phyloP scores from a whole-genome alignment of 2,888 invertebrate genomes.

The Cephus runcator region DNA sequence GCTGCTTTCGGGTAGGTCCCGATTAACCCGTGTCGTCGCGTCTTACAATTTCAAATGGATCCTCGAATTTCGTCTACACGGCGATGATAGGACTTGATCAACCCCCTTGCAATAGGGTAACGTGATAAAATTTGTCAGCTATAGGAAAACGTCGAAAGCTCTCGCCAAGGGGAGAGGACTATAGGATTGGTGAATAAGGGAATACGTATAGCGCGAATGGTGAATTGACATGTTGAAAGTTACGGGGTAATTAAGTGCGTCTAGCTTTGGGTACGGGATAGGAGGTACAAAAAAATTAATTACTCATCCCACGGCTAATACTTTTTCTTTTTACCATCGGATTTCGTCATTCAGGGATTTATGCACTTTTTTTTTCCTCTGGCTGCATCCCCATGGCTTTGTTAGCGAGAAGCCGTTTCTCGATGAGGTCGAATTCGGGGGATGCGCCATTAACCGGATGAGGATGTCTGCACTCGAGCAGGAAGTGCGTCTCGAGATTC shows the following conservation, averaged over 20 bases:
- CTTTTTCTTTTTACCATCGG: not conserved
- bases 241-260: not conserved
- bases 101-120: too few relatives aligned
- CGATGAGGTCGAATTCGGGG: not conserved
- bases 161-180: not conserved
- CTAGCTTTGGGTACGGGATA: not conserved
- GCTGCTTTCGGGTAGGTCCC: not conserved
- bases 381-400: not conserved
- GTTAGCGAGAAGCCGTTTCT: not conserved
- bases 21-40: not conserved
- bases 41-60: not conserved
- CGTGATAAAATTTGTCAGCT: not conserved
- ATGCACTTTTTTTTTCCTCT: not conserved
- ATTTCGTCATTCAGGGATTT: not conserved
- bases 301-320: not conserved
- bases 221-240: not conserved
- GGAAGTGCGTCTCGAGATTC: not conserved
- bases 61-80: not conserved
- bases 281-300: not conserved
- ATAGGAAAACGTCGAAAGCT: not conserved
- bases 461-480: not conserved
- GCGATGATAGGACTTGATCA: not conserved
- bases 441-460: not conserved
- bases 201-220: not conserved
- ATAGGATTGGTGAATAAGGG: not conserved